Percentiles rank a stretch among this genome's conserved stretches.
Evolutionary conservation across 2,888 invertebrate species (phyloP).

Genomic region (Drosophila imparisetae): DNA sequence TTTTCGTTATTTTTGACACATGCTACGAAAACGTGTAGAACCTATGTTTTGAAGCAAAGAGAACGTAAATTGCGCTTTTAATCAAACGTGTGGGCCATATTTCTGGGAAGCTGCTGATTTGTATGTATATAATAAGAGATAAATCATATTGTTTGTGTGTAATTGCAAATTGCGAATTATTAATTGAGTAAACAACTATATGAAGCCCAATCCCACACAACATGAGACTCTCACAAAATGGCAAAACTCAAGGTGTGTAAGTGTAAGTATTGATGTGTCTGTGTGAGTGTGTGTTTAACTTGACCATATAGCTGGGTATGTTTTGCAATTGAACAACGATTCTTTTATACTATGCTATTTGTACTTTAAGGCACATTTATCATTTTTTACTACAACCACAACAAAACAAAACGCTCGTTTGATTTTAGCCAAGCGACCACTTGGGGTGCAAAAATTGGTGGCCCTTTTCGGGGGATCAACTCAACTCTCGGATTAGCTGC

Average conservation of each 20-base stretch:
- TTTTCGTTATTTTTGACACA: slow-evolving; percentile 47
- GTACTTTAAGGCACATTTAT: slow-evolving; percentile 58
- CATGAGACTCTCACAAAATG: slow-evolving; percentile 5
- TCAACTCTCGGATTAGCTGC: slow-evolving; percentile 43
- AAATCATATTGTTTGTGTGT: not conserved
- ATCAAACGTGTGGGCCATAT: slow-evolving; percentile 25
- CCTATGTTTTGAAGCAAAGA: slow-evolving; percentile 38
- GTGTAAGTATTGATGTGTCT: slow-evolving; percentile 38
- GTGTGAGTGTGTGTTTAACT: slow-evolving; percentile 16
- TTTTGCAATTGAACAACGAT: slow-evolving; percentile 4
- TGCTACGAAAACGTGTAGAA: slow-evolving; percentile 63
- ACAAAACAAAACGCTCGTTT: slow-evolving; percentile 60
- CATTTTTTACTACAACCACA: slow-evolving; percentile 42
- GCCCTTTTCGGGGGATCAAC: slow-evolving; percentile 30
- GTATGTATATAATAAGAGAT: not conserved
- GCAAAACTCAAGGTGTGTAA: slow-evolving; percentile 9
- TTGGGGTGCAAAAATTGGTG: slow-evolving; percentile 35
- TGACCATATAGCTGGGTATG: slow-evolving; percentile 37
- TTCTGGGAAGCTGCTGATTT: not conserved
- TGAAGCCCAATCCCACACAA: slow-evolving; percentile 1
- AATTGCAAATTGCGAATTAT: not conserved
- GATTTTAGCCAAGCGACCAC: slow-evolving; percentile 62
- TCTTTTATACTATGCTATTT: slow-evolving; percentile 38
- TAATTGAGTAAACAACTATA: not conserved
- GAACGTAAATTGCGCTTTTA: not conserved